These are phyloP conservation scores for Semnornis frantzii DNA, from an alignment of 2,113 vertebrate species.

Conservation along the genomic window DNA sequence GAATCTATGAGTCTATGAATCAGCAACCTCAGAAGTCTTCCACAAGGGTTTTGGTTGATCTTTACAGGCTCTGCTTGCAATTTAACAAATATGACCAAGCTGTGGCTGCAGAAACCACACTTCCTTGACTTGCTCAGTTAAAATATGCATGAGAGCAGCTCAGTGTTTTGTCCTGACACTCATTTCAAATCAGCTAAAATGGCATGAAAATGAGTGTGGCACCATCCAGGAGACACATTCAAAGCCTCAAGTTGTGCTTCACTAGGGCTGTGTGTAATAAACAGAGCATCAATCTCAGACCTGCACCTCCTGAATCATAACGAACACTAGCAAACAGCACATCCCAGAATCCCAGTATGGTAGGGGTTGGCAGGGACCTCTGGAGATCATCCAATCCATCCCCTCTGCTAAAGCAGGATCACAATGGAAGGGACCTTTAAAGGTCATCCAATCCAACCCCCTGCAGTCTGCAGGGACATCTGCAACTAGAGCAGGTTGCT, in stretches of 20 bases:
- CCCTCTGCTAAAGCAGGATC: not conserved
- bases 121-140: not conserved
- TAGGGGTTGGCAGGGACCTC: not conserved
- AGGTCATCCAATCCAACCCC: not conserved
- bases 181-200: not conserved
- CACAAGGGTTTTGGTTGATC: too few species aligned
- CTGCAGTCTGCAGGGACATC: too few species aligned
- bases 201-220: not conserved
- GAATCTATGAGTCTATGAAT: too few species aligned
- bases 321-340: not conserved
- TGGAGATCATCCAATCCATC: not conserved
- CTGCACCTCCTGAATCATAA: not conserved
- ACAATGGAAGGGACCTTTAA: not conserved
- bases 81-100: rapidly evolving
- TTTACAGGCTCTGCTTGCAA: not conserved
- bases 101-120: not conserved
- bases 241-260: not conserved
- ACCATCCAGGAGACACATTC: not conserved
- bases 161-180: not conserved
- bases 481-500: too few species aligned
- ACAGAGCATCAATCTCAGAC: not conserved
- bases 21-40: not conserved
- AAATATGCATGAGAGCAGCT: not conserved
- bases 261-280: not conserved
- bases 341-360: not conserved